Percentiles rank a stretch among this genome's conserved stretches.
These are phyloP conservation scores for Phortica magna DNA, from an alignment of 2,888 invertebrate species.

Conservation along the genomic window DNA sequence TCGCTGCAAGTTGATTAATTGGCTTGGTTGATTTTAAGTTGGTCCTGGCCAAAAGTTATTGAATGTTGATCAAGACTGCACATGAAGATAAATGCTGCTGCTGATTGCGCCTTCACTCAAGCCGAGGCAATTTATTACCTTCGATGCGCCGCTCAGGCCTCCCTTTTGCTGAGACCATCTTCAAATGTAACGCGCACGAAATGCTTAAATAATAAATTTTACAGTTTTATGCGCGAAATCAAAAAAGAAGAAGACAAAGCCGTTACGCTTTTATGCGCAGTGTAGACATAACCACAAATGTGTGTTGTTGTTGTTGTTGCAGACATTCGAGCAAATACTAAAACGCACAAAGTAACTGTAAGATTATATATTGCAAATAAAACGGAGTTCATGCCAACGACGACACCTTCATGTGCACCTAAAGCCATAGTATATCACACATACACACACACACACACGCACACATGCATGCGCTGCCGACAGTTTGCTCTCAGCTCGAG, in stretches of 20 bases:
- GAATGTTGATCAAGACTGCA: too few species aligned
- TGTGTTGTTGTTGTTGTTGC: not conserved
- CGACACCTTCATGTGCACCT: not conserved
- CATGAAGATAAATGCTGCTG: too few species aligned
- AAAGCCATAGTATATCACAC: not conserved
- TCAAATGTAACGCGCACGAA: conserved; percentile 12
- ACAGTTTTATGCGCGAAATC: conserved; percentile 1
- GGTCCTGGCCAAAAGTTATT: too few species aligned
- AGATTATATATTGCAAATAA: conserved; percentile 23
- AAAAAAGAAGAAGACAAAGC: not conserved
- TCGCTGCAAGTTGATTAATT: not conserved
- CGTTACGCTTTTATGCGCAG: not conserved
- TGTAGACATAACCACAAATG: conserved; percentile 1
- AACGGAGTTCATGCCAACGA: conserved; percentile 1
- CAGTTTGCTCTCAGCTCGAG: conserved; percentile 24
- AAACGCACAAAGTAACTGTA: conserved; percentile 22
- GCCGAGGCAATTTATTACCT: too few species aligned
- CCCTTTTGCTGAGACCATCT: not conserved
- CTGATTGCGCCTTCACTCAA: too few species aligned
- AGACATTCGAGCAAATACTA: not conserved
- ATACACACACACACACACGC: not conserved
- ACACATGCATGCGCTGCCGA: not conserved
- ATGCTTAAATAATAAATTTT: conserved; percentile 29
- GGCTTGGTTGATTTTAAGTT: not conserved
- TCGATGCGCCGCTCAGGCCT: too few species aligned